Percentiles rank a stretch among this genome's conserved stretches.
phyloP scores from a whole-genome alignment of 37 sponge, comb jelly and placozoan genomes.

The Petrosia ficiformis region DNA sequence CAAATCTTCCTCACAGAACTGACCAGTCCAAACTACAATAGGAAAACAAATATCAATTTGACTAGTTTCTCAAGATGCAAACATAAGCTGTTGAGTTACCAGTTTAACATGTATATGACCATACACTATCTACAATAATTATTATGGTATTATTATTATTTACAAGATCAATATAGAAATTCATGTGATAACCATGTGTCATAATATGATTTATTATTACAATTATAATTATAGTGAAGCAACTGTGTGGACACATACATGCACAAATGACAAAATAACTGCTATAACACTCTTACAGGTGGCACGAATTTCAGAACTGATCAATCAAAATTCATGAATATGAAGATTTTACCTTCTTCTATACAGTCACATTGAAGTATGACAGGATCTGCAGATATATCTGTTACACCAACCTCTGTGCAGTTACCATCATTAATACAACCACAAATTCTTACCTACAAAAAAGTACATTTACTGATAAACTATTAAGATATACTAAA shows the following conservation, averaged over 20 bases:
- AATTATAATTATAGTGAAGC: too few relatives aligned
- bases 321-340: too few relatives aligned
- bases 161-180: too few relatives aligned
- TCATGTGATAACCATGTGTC: too few relatives aligned
- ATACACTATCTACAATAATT: too few relatives aligned
- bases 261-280: neutral
- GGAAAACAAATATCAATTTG: too few relatives aligned
- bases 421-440: conserved; percentile 38
- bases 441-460: conserved; percentile 18
- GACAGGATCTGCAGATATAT: neutral
- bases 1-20: conserved; percentile 17
- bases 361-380: neutral
- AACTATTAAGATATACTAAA: neutral
- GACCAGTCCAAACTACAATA: conserved; percentile 10
- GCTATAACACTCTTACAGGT: neutral
- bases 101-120: neutral
- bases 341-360: neutral
- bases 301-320: too few relatives aligned
- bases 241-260: too few relatives aligned
- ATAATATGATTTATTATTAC: too few relatives aligned
- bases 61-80: too few relatives aligned
- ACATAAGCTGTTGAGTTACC: too few relatives aligned
- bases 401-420: conserved; percentile 10
- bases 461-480: neutral
- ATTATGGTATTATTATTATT: neutral